Conservation (phyloP, 2,888 invertebrate species). For the Erebia ligea region DNA sequence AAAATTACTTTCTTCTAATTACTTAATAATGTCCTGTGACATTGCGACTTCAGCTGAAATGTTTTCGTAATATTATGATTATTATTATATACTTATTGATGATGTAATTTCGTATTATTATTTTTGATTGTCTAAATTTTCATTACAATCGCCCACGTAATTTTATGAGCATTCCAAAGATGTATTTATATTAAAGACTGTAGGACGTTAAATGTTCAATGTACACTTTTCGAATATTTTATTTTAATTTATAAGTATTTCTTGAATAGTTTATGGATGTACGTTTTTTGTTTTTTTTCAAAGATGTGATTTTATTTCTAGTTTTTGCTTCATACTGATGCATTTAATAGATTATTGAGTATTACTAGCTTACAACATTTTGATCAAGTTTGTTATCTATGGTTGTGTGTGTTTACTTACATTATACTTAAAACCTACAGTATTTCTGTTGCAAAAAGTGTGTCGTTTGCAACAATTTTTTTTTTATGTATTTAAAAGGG, state of each 20-base stretch:
- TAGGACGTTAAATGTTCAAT: constrained; percentile 41
- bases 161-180: constrained; percentile 71
- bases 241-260: constrained; percentile 13
- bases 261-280: constrained; percentile 1
- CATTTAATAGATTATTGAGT: constrained; percentile 21
- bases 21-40: not conserved
- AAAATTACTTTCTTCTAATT: not conserved
- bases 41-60: constrained; percentile 7
- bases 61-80: not conserved
- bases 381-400: not conserved
- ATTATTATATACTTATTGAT: too few relatives aligned
- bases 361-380: constrained; percentile 2
- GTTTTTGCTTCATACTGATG: constrained; percentile 18
- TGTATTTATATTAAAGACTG: constrained; percentile 59
- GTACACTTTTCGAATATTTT: constrained; percentile 29
- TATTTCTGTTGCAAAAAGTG: not conserved
- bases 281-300: constrained; percentile 11
- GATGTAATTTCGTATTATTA: too few relatives aligned
- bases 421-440: not conserved
- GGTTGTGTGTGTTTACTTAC: not conserved
- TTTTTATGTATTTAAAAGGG: not conserved
- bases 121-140: not conserved
- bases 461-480: not conserved
- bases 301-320: constrained; percentile 25
- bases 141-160: constrained; percentile 13